Percentiles rank a stretch among this genome's conserved stretches.
Conservation (phyloP, 2,113 vertebrate genomes). For the Phasianus colchicus region DNA sequence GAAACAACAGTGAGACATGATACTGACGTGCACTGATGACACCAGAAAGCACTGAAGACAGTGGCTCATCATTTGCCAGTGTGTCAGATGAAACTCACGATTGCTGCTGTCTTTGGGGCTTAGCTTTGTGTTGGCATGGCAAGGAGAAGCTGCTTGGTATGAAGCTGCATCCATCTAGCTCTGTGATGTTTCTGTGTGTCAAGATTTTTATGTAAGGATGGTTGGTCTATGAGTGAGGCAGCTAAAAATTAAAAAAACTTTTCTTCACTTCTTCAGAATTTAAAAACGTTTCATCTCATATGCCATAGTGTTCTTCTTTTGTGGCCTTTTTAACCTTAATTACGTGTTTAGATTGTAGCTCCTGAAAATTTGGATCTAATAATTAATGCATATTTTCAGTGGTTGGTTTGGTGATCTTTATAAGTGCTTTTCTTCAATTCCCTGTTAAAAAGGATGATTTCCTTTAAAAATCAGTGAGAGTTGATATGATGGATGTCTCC, state of each 20-base stretch:
- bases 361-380: neutral
- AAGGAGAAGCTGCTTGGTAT: neutral
- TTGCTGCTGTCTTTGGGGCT: neutral
- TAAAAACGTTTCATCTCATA: neutral
- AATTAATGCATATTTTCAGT: neutral
- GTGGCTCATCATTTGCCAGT: neutral
- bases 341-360: neutral
- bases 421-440: neutral
- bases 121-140: neutral
- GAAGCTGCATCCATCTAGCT: accelerated
- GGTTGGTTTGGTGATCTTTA: neutral
- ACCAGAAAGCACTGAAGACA: neutral
- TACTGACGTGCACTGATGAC: neutral
- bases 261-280: neutral
- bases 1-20: neutral
- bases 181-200: neutral
- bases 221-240: neutral
- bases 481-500: neutral
- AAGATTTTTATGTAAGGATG: neutral
- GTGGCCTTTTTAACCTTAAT: neutral
- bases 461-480: neutral
- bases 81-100: neutral
- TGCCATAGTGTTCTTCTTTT: accelerated
- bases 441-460: neutral
- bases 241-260: neutral